These are phyloP conservation scores for Linnaemya vulpina DNA, from an alignment of 2,888 invertebrate genomes.

Conservation along the genomic window DNA sequence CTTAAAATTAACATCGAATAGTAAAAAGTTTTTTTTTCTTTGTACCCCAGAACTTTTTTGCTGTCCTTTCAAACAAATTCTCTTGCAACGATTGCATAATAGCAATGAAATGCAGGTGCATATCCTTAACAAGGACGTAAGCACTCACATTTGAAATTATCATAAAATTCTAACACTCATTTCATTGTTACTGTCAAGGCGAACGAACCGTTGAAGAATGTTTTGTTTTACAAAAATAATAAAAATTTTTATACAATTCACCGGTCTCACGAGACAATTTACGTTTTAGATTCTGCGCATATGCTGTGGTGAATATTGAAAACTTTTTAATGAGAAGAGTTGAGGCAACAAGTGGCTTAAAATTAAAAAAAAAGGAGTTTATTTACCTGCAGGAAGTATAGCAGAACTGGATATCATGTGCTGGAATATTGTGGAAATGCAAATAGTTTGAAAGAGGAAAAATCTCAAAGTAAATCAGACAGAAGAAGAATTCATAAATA, in stretches of 20 bases:
- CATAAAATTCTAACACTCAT: background rate
- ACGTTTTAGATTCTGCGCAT: slow-evolving; percentile 43
- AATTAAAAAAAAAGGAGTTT: background rate
- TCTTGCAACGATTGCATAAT: background rate
- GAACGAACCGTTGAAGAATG: slow-evolving; percentile 33
- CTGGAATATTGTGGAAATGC: no score
- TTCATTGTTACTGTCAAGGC: slow-evolving; percentile 40
- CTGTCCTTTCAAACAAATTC: no score
- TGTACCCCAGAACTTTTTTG: no score
- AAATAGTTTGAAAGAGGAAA: no score
- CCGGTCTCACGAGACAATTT: slow-evolving; percentile 5
- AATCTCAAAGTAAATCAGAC: no score
- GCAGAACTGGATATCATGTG: background rate
- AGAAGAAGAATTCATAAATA: no score
- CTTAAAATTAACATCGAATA: no score
- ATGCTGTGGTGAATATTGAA: slow-evolving; percentile 51
- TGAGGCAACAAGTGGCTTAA: slow-evolving; percentile 55
- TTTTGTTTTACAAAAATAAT: slow-evolving; percentile 13
- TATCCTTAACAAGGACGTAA: background rate
- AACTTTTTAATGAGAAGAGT: background rate
- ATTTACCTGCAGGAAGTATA: background rate
- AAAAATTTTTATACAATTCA: slow-evolving; percentile 48
- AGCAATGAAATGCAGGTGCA: background rate
- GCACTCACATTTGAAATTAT: background rate
- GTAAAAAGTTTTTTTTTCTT: no score